Percentiles rank a stretch among this genome's conserved stretches.
Conservation (phyloP, 2,888 invertebrate genomes). For the Drosophila nr. perissopoda region DNA sequence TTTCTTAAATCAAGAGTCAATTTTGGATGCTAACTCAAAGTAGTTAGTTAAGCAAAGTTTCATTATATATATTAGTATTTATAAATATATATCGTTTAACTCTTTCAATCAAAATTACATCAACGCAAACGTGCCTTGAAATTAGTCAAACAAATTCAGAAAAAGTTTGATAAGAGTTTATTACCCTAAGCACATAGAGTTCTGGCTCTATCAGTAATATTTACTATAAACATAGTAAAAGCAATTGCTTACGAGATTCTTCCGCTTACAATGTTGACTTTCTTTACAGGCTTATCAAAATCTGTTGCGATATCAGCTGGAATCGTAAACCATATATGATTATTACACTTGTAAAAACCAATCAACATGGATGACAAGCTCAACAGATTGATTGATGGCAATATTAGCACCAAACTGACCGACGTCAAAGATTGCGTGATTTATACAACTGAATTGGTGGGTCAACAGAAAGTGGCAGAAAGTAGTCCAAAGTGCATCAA, state of each 20-base stretch:
- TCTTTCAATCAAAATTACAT: background rate
- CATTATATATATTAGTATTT: background rate
- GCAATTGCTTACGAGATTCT: background rate
- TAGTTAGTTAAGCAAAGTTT: background rate
- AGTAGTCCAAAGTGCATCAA: background rate
- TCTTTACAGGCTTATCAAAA: constrained; percentile 17
- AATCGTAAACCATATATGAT: constrained; percentile 12
- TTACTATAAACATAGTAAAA: background rate
- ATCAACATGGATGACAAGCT: constrained; percentile 70
- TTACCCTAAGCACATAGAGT: constrained; percentile 5
- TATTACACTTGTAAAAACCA: constrained; percentile 17
- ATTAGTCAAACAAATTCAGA: background rate
- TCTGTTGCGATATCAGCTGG: constrained; percentile 2
- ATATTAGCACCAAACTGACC: background rate
- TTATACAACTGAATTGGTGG: constrained; percentile 69
- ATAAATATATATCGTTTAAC: background rate
- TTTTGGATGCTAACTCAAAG: background rate
- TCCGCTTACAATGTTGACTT: background rate
- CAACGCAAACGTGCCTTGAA: constrained; percentile 3
- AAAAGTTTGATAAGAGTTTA: constrained; percentile 15
- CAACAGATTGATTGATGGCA: constrained; percentile 42
- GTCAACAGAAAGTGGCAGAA: background rate
- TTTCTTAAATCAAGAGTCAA: background rate
- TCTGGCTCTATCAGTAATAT: constrained; percentile 15
- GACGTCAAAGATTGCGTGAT: constrained; percentile 45